Base-by-base conservation (phyloP, 2,797 vertebrate species). In the Gallinago stenura region DNA sequence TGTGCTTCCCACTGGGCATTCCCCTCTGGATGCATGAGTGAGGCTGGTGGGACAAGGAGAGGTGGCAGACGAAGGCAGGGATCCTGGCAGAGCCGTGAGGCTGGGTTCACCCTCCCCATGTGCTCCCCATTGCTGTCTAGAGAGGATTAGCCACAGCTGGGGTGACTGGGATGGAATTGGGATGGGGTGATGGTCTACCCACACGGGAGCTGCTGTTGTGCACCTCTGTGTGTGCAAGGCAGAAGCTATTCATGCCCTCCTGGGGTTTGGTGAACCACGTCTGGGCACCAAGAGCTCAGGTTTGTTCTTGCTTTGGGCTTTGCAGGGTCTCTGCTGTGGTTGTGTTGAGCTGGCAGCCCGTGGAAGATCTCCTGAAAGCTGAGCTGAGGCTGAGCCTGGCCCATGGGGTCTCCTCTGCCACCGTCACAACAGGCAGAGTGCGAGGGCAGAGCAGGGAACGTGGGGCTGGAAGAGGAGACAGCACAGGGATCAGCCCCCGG, bases 331-430 rank as follows among this genome's bases (percentile, higher is more conserved):
- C 53, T 60, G 33, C 65, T 4, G 0, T 17, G 62, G 43, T 9
- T 3, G 0, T 3, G 4, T 28, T 28, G 81, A 28, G 46, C 58
- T 56, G 58, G 58, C 46, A 83, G 61, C 68, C 45, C 18, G 12
- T 12, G 37, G 41, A 68, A 53, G 53, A 26, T 6, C 28, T 35
- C 28, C 50, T 35, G 33, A n/a, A 28, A 50, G 58, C 37, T 5
- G 0, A 50, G 26, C 20, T 45, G 0, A 1, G 53, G 71, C n/a
- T 65, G 61, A 33, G 0, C 75, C 57, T 10, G 1, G 39, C 56
- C 22, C 33, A 1, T 0, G 54, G 54, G 39, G 5, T 21, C 15
- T 39, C 45, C 73, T 64, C 61, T 41, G 71, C 72, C 2, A 0
- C 7, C 7, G 0, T 4, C 6, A 53, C 72, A 51, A 43, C 71